Evolutionary conservation across 2,888 invertebrate genomes (phyloP).

Genomic region (Epsilonema sp.): DNA sequence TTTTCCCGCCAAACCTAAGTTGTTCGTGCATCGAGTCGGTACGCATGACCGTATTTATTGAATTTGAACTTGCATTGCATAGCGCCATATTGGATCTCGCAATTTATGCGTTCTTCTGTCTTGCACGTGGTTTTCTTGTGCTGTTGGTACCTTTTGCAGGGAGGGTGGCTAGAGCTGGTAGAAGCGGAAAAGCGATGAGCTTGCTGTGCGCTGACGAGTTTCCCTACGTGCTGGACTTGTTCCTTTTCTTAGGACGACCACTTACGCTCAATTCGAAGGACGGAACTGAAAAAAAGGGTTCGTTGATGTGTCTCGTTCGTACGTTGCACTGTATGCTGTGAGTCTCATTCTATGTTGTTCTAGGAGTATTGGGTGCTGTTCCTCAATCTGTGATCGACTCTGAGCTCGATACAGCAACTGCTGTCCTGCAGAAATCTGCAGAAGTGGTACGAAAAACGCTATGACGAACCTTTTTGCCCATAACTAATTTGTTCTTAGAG

Average conservation of each 20-base stretch:
- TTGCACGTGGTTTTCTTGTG: too few relatives aligned
- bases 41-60: too few relatives aligned
- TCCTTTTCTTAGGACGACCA: slow-evolving; percentile 58
- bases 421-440: slow-evolving; percentile 48
- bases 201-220: slow-evolving; percentile 72
- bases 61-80: too few relatives aligned
- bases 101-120: too few relatives aligned
- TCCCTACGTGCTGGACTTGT: slow-evolving; percentile 76
- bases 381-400: slow-evolving; percentile 64
- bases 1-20: slow-evolving; percentile 86
- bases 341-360: slow-evolving; percentile 18
- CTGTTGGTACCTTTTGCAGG: slow-evolving; percentile 32
- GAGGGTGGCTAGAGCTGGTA: slow-evolving; percentile 82
- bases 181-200: slow-evolving; percentile 72
- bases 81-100: too few relatives aligned
- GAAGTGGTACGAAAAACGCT: slow-evolving; percentile 69
- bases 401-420: slow-evolving; percentile 51
- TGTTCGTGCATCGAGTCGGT: slow-evolving; percentile 97
- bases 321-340: neutral
- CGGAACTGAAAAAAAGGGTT: neutral
- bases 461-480: too few relatives aligned
- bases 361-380: slow-evolving; percentile 60
- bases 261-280: slow-evolving; percentile 12
- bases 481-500: too few relatives aligned
- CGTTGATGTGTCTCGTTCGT: slow-evolving; percentile 1